These are phyloP conservation scores for Stegana nigrithorax DNA, from an alignment of 2,888 invertebrate species.

Conservation along the genomic window DNA sequence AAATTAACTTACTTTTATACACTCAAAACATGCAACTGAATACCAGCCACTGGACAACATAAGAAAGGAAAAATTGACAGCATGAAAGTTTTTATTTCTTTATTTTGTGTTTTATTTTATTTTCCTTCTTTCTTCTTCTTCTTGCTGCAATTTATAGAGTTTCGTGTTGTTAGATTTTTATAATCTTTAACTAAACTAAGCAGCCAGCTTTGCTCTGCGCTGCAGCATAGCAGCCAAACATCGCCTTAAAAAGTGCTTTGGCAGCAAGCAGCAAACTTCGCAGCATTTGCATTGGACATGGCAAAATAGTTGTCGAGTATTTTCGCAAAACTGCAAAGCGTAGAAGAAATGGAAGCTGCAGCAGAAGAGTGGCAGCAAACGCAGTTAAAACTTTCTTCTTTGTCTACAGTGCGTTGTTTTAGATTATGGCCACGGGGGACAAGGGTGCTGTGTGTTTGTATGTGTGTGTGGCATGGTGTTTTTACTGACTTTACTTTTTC, in stretches of 20 bases:
- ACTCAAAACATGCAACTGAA: too few relatives aligned
- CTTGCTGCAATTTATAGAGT: too few relatives aligned
- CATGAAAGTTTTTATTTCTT: too few relatives aligned
- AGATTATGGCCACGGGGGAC: conserved; percentile 19
- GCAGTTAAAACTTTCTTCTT: background rate
- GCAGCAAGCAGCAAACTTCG: conserved; percentile 6
- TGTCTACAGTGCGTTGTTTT: background rate
- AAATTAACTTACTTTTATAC: too few relatives aligned
- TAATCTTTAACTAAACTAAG: too few relatives aligned
- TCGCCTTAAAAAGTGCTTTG: background rate
- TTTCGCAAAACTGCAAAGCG: conserved; percentile 8
- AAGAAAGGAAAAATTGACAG: too few relatives aligned
- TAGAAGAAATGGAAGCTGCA: background rate
- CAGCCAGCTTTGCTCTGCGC: too few relatives aligned
- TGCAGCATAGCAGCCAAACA: background rate
- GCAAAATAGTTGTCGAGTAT: conserved; percentile 3
- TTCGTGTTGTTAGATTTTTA: too few relatives aligned
- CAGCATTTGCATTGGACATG: conserved; percentile 4
- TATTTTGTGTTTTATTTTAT: too few relatives aligned
- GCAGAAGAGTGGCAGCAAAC: background rate
- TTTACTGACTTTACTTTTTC: background rate
- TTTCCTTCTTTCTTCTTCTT: too few relatives aligned
- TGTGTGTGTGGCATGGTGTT: background rate
- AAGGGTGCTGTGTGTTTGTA: background rate
- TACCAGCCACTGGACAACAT: too few relatives aligned